phyloP scores from a whole-genome alignment of 1,140 invertebrate species.

The Lucilia sericata region DNA sequence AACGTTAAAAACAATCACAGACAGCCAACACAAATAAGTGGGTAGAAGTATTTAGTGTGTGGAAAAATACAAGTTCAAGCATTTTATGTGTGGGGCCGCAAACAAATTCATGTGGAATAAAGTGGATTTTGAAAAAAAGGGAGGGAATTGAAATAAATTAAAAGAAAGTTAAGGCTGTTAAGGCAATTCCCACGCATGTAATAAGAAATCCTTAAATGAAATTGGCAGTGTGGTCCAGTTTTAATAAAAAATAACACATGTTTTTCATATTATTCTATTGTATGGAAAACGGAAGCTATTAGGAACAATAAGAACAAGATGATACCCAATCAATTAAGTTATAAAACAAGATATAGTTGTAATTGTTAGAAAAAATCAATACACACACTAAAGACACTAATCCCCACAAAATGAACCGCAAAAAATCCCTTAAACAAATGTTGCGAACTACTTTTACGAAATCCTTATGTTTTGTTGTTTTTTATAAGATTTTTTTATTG shows the following conservation, averaged over 20 bases:
- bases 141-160: not conserved
- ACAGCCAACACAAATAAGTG: constrained; percentile 13
- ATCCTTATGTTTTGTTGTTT: not conserved
- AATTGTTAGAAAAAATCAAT: not conserved
- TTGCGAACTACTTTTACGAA: constrained; percentile 1
- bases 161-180: not conserved
- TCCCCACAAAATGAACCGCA: constrained; percentile 33
- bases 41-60: not conserved
- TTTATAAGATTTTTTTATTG: constrained; percentile 21
- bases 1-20: not conserved
- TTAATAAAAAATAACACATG: not conserved
- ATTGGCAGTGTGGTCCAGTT: not conserved
- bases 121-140: not conserved
- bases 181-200: not conserved
- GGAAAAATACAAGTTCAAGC: not conserved
- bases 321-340: constrained; percentile 10
- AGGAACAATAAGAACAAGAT: not conserved
- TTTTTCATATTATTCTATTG: not conserved
- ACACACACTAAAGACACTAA: not conserved
- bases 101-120: not conserved
- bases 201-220: not conserved
- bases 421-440: constrained; percentile 1
- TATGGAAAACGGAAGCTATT: not conserved
- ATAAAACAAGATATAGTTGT: not conserved
- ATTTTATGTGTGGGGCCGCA: not conserved